These are phyloP conservation scores for Cyrtonyx montezumae DNA, from an alignment of 2,113 vertebrate genomes.

Conservation along the genomic window DNA sequence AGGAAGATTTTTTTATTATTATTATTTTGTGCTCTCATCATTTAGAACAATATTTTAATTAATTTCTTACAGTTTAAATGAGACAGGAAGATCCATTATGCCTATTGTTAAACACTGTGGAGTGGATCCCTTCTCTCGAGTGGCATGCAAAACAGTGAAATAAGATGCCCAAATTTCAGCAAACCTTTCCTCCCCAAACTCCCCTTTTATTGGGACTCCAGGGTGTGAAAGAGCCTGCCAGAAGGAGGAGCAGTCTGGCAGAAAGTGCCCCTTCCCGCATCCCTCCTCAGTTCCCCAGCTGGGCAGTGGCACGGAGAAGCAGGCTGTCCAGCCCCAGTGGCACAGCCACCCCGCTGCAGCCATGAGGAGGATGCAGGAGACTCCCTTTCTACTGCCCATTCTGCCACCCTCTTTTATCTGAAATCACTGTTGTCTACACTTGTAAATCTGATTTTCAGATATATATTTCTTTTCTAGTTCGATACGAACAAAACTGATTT, in stretches of 20 bases:
- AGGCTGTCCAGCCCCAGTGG: too few species aligned
- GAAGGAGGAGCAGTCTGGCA: background rate
- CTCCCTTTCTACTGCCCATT: background rate
- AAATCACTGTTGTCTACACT: fast-evolving
- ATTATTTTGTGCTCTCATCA: conserved; percentile 6
- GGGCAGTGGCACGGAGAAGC: background rate
- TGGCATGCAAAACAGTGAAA: background rate
- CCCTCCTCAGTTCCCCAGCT: background rate
- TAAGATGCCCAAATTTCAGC: background rate
- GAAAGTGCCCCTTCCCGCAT: fast-evolving
- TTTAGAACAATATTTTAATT: conserved; percentile 18
- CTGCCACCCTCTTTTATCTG: background rate
- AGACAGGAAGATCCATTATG: background rate
- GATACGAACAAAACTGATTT: background rate
- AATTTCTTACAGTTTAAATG: conserved; percentile 12
- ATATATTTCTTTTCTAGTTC: background rate
- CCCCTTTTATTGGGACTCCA: background rate
- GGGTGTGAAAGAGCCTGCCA: background rate
- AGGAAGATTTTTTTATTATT: background rate
- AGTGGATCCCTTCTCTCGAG: background rate
- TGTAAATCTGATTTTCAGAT: background rate
- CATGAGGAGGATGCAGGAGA: too few species aligned
- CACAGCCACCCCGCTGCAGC: fast-evolving
- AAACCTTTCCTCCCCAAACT: background rate
- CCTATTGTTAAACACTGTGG: background rate